Base-by-base conservation (phyloP, 2,797 vertebrate genomes). In the Merluccius polli region DNA sequence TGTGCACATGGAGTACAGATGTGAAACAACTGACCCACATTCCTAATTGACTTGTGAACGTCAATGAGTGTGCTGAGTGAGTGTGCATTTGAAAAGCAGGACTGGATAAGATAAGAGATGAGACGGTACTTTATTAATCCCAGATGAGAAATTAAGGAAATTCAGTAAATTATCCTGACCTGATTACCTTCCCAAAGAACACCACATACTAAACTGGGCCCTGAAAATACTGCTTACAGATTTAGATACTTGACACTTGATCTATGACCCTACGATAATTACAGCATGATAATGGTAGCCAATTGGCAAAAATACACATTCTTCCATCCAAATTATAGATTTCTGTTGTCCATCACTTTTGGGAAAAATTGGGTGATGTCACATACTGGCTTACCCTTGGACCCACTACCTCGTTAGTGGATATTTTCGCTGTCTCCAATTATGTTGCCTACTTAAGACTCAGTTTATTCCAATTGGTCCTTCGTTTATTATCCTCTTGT, bases 21-120 rank as follows among this genome's bases (percentile, higher is more conserved):
- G 52, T 4, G 63, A 71, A 82, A 82, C 41, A 77, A 81, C 30
- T 80, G 79, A 65, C 83, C 84, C 81, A 86, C 65, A 88, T 89
- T 85, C 84, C 41, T 81, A 86, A 85, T 69, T 87, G 78, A 84
- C 82, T 80, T 36, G 29, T 65, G 78, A 76, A 75, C 78, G 52
- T 59, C 52, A 59, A 59, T 9, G 52, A 59, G 52, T 21, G 44
- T 48, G 36, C 41, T 59, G 52, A 59, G 21, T 59, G 52, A 48
- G 44, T 4, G 18, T 48, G 44, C 15, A 48, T 59, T 59, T 18
- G 15, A 48, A 48, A 41, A 38, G 41, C 24, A 67, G 12, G 80
- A 72, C 15, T 9, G 21, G 7, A 59, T 21, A 21, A 59, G 52
- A 59, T 24, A 7, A 59, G 52, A 59, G 52, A n/a, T n/a, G 21